Evolutionary conservation across 1,140 invertebrate species (phyloP), one percentile per base, ranked within the genome.

Genomic region (Drosophila yakuba): DNA sequence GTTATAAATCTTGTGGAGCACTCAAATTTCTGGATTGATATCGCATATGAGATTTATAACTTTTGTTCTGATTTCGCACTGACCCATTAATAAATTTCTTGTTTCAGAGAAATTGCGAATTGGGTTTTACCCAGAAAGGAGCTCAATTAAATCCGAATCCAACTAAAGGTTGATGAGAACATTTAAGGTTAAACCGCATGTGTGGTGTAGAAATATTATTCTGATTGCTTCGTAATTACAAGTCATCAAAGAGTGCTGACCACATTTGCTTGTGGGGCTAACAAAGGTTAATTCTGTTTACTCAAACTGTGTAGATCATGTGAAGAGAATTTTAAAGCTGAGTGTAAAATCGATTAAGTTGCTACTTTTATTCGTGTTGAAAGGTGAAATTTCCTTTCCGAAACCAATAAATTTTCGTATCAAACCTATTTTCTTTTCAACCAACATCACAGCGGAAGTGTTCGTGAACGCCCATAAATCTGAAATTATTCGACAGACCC

Each of bases 401-500:
- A 8, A 8, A 17, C 14, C 3, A 32, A 15, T 44, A 32, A 20
- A 32, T 39, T 8, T 0, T 2, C 32, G 8, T 25, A 3, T 4
- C 11, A 58, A 15, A 66, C 4, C 10, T 64, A 60, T 63, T 20
- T 44, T 44, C 43, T 52, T 23, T 28, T 3, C 10, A 32, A 32
- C 28, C 15, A 12, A 35, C 23, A 47, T 11, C 12, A 12, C 35
- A 57, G 17, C 80, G 80, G 80, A 83, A 84, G 80, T 50, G 36
- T 32, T 60, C 59, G 20, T 17, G 44, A 68, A 56, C 47, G 62
- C 36, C 39, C 48, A 52, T 39, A 63, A 51, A 32, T 71, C 52
- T 56, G 44, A 57, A 60, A 67, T 60, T 58, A 72, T 56, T 3
- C 41, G 17, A 51, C 61, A 47, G 28, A 4, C 15, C 23, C 17